Evolutionary conservation across 2,888 invertebrate species (phyloP).

Genomic region (Xanthostigma xanthostigma): DNA sequence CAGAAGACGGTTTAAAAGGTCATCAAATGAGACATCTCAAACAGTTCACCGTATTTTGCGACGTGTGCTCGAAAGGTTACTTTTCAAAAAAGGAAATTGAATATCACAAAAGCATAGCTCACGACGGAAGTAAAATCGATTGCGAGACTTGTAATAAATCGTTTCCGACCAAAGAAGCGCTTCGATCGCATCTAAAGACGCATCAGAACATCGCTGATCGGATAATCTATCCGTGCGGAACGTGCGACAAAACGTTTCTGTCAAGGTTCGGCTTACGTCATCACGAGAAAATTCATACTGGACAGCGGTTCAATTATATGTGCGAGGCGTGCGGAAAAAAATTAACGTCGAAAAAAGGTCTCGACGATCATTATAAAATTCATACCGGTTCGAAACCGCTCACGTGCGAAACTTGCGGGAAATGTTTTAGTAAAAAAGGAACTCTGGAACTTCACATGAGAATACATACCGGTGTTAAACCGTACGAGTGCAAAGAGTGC

Average conservation of each 20-base stretch:
- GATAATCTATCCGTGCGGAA: neutral
- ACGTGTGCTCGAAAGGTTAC: neutral
- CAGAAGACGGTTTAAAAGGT: neutral
- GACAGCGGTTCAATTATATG: neutral
- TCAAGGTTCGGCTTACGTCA: neutral
- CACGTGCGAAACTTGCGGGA: slow-evolving; percentile 8
- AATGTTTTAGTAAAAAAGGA: slow-evolving; percentile 5
- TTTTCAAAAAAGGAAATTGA: neutral
- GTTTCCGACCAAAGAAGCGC: neutral
- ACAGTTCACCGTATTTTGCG: neutral
- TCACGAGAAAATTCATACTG: neutral
- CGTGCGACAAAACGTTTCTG: neutral
- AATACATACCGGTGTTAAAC: slow-evolving; percentile 7
- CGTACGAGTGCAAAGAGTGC: slow-evolving; percentile 14
- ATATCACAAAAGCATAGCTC: too few species aligned
- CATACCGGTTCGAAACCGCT: slow-evolving; percentile 10
- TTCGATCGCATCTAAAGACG: neutral
- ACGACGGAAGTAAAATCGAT: neutral
- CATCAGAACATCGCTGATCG: neutral
- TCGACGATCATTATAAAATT: slow-evolving; percentile 4
- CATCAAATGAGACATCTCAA: slow-evolving; percentile 1
- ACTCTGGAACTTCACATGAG: slow-evolving; percentile 4
- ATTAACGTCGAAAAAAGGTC: neutral
- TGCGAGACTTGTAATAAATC: neutral
- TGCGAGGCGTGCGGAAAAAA: slow-evolving; percentile 9